Evolutionary conservation across 2,888 invertebrate species (phyloP), one percentile per base, ranked within the genome.

Genomic region (Cantharis nigra): DNA sequence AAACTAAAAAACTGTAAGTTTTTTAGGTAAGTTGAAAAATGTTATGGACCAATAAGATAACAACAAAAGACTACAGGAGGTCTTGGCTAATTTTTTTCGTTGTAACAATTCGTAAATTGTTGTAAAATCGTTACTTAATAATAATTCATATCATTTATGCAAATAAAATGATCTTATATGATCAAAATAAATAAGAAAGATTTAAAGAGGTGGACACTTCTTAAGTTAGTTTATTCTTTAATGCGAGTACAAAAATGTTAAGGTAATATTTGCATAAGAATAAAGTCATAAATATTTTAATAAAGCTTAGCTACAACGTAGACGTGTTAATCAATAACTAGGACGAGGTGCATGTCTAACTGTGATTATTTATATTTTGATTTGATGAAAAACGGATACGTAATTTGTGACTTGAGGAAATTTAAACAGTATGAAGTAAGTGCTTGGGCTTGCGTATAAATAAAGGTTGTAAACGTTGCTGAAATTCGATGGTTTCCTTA

Each of bases 401-500:
- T 49, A 49, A 49, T 49, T n/a, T 49, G 49, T 49, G 49, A 49
- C 49, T 49, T 49, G 49, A 49, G 49, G n/a, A n/a, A 18, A 20
- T 63, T 30, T 33, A 14, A 73, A 20, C 13, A 69, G n/a, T 67
- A 69, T 9, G 14, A 49, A 49, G 49, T 7, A n/a, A 70, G 70
- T 69, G 26, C 16, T 23, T 70, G 30, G 63, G 72, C 62, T 76
- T 69, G 72, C 72, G 62, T 14, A 33, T 63, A 26, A 65, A 71
- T 67, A 49, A 11, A 62, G 70, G 65, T 20, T 49, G 65, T 75
- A 65, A 71, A 67, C 71, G 62, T 71, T 33, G 71, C 75, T 75
- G 75, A 75, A 71, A 75, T 62, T 70, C 64, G 20, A 70, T 64
- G 33, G 64, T 71, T 75, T 75, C 71, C 70, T 71, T 75, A 64